Conservation (phyloP, 2,888 invertebrate species). For the Drosophila leonis region DNA sequence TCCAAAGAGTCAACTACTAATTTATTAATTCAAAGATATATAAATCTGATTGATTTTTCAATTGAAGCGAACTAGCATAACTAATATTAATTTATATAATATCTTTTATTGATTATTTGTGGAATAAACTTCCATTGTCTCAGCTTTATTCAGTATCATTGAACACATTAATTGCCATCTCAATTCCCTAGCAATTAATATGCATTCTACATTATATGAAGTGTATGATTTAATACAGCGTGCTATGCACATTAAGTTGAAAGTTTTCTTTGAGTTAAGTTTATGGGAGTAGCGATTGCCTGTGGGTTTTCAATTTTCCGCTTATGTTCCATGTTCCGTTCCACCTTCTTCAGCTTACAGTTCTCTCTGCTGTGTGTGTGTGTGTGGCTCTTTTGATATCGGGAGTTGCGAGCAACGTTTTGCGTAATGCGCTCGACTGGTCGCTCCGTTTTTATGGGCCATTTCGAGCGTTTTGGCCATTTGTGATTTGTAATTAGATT, state of each 20-base stretch:
- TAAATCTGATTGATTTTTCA: too few relatives aligned
- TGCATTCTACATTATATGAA: background rate
- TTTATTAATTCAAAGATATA: too few relatives aligned
- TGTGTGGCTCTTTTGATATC: slow-evolving; percentile 32
- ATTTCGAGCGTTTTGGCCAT: slow-evolving; percentile 72
- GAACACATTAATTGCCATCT: background rate
- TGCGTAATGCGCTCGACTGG: slow-evolving; percentile 74
- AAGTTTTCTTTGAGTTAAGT: slow-evolving; percentile 14
- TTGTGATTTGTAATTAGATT: slow-evolving; percentile 78
- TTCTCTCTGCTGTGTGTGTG: background rate
- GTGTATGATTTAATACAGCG: slow-evolving; percentile 4
- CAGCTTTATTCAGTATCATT: background rate
- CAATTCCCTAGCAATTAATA: background rate
- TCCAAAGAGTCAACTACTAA: too few relatives aligned
- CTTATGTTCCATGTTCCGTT: slow-evolving; percentile 40
- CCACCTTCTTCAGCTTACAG: background rate
- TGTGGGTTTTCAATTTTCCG: slow-evolving; percentile 71
- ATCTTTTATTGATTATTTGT: too few relatives aligned
- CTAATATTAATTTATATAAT: too few relatives aligned
- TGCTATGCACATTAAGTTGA: background rate
- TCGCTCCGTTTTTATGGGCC: slow-evolving; percentile 66
- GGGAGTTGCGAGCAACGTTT: slow-evolving; percentile 64
- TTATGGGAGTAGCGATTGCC: slow-evolving; percentile 50
- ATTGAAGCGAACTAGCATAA: too few relatives aligned
- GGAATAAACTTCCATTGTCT: background rate